Evolutionary conservation across 2,888 invertebrate genomes (phyloP).

Genomic region (Sphaerophoria taeniata): DNA sequence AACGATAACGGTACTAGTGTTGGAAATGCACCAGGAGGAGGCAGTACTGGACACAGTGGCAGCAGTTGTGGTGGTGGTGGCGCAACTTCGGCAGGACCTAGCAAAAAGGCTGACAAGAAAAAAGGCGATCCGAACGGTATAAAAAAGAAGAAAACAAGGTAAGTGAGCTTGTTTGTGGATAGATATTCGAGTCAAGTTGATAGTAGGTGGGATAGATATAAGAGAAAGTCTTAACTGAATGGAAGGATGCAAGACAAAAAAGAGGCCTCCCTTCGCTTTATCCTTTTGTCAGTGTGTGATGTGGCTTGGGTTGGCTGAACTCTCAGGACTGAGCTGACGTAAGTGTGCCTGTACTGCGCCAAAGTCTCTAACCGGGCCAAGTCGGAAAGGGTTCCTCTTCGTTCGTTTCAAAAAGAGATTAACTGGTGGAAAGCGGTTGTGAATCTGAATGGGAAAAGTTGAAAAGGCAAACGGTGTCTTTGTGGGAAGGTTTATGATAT

Average conservation of each 20-base stretch:
- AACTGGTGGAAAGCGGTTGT: constrained; percentile 59
- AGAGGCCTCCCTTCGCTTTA: constrained; percentile 43
- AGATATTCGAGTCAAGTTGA: not conserved
- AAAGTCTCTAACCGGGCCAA: not conserved
- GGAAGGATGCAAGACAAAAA: not conserved
- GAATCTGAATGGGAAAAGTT: constrained; percentile 57
- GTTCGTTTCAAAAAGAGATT: constrained; percentile 64
- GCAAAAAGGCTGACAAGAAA: constrained; percentile 90
- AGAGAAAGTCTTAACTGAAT: constrained; percentile 15
- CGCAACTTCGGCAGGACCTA: constrained; percentile 80
- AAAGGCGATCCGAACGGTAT: constrained; percentile 93
- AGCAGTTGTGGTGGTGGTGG: constrained; percentile 36
- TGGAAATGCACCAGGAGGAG: constrained; percentile 56
- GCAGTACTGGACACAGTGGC: constrained; percentile 43
- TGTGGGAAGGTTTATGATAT: constrained; percentile 72
- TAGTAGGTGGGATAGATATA: not conserved
- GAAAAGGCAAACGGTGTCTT: constrained; percentile 70
- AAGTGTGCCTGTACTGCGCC: not conserved
- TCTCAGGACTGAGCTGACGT: not conserved
- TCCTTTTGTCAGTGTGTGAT: constrained; percentile 42
- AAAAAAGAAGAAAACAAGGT: constrained; percentile 97
- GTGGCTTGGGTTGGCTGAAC: constrained; percentile 6
- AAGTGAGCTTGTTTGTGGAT: constrained; percentile 76
- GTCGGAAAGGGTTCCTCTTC: constrained; percentile 33
- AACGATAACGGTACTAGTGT: constrained; percentile 64